Percentiles rank a stretch among this genome's conserved stretches.
Conservation (phyloP, 2,797 vertebrate genomes). For the Coendou prehensilis region DNA sequence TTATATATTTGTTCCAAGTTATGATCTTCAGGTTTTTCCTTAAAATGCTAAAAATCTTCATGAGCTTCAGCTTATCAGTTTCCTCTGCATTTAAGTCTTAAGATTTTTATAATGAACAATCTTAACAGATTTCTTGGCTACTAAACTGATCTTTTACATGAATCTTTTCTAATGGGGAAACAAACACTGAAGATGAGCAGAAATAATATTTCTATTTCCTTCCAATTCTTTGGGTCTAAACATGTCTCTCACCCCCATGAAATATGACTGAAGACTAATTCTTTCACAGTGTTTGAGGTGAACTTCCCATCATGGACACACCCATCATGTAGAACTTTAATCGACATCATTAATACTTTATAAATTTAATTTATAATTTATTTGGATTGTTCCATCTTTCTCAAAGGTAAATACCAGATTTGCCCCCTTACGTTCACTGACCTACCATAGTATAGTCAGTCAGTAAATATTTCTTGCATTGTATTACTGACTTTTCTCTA, state of each 20-base stretch:
- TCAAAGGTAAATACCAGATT: background rate
- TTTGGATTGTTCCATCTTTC: background rate
- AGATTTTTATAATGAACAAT: slow-evolving; percentile 40
- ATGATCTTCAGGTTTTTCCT: background rate
- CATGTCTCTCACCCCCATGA: background rate
- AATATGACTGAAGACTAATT: background rate
- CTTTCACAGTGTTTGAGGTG: background rate
- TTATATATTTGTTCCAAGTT: background rate
- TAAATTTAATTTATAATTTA: background rate
- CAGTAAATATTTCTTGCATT: slow-evolving; percentile 17
- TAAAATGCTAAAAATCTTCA: slow-evolving; percentile 18
- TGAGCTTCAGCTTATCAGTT: slow-evolving; percentile 28
- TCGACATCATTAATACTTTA: slow-evolving; percentile 10
- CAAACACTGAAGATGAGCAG: background rate
- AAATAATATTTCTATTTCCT: slow-evolving; percentile 12
- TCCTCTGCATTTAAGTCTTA: background rate
- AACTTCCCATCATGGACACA: background rate
- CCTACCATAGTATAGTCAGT: background rate
- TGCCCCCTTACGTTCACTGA: background rate
- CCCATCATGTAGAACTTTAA: background rate
- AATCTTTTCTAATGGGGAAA: background rate
- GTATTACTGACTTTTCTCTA: slow-evolving; percentile 17
- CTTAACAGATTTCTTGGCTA: background rate
- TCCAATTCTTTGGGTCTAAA: background rate
- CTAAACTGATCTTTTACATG: background rate